Percentiles rank a stretch among this genome's conserved stretches.
Evolutionary conservation across 2,888 invertebrate species (phyloP).

Genomic region (Corythucha ciliata): DNA sequence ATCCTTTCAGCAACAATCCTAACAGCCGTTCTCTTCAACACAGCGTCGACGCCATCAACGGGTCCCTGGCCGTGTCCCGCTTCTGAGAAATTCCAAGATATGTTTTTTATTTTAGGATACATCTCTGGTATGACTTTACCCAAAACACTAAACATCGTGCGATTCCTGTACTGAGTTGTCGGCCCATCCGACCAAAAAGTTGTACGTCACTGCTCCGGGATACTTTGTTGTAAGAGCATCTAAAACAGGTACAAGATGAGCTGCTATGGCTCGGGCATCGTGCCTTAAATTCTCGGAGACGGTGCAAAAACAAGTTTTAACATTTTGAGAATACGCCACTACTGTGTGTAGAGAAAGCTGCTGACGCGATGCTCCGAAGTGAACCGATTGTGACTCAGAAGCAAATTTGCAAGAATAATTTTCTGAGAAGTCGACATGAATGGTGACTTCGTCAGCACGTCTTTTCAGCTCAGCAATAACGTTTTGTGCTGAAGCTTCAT

Average conservation of each 20-base stretch:
- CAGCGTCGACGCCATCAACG: conserved; percentile 1
- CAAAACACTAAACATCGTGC: conserved; percentile 2
- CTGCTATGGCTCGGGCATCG: not conserved
- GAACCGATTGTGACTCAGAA: too few relatives aligned
- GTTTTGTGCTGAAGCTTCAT: too few relatives aligned
- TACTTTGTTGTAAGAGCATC: not conserved
- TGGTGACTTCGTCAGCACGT: too few relatives aligned
- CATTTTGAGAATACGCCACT: too few relatives aligned
- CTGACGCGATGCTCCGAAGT: too few relatives aligned
- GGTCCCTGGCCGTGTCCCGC: not conserved
- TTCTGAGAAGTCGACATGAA: too few relatives aligned
- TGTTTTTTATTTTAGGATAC: not conserved
- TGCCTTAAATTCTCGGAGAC: too few relatives aligned
- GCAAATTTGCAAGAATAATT: too few relatives aligned
- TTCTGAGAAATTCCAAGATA: conserved; percentile 4
- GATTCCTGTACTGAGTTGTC: conserved; percentile 4
- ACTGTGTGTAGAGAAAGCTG: too few relatives aligned
- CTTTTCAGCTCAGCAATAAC: too few relatives aligned
- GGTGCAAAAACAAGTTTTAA: too few relatives aligned
- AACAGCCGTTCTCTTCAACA: not conserved
- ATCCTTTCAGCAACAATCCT: too few relatives aligned
- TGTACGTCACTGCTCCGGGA: not conserved
- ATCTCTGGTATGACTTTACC: not conserved
- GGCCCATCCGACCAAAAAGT: conserved; percentile 6
- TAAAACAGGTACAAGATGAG: conserved; percentile 5